Base-by-base conservation (phyloP, 2,113 vertebrate genomes). In the Solea solea region DNA sequence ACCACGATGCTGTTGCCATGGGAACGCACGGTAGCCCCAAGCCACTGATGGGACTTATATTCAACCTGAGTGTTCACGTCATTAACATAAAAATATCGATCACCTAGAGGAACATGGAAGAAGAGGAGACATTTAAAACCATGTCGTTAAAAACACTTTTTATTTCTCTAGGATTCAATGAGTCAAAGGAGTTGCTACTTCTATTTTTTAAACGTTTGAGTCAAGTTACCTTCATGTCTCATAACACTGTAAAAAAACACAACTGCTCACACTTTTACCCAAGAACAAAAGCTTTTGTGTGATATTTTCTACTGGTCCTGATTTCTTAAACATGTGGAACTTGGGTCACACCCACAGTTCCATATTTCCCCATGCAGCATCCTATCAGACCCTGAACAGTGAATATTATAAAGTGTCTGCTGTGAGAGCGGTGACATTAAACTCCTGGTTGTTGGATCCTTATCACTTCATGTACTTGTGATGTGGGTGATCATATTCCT, bases 11-110 rank as follows among this genome's bases (percentile, higher is more conserved):
- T 83, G 82, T 84, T 86, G 11, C 86, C 86, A 72, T 90, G 85
- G 76, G 90, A 85, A 82, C 89, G 88, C 49, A 92, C 74, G 21
- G 82, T 90, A 5, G 90, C 90, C 77, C 89, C 88, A 62, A 91
- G 90, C 88, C 87, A 92, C 80, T 91, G 88, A 66, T 87, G 86
- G 71, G 89, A 91, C 80, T 91, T 91, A 74, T 91, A 91, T 70
- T 91, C 91, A 53, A 92, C 87, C 72, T 88, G 90, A 84, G 90
- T 87, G 81, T 89, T 86, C 7, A 80, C 70, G 1, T 86, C 66
- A 27, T 89, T 90, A 28, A 91, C 78, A 41, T 86, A 66, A 68
- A 91, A 89, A 80, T 80, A 59, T 9, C 82, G 89, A 82, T 92
- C 91, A 61, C 90, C 91, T 92, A 58, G 12, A 60, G 57, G 67